These are phyloP conservation scores for Sebastes trivittatus DNA, from an alignment of 2,797 vertebrate species.

Conservation along the genomic window DNA sequence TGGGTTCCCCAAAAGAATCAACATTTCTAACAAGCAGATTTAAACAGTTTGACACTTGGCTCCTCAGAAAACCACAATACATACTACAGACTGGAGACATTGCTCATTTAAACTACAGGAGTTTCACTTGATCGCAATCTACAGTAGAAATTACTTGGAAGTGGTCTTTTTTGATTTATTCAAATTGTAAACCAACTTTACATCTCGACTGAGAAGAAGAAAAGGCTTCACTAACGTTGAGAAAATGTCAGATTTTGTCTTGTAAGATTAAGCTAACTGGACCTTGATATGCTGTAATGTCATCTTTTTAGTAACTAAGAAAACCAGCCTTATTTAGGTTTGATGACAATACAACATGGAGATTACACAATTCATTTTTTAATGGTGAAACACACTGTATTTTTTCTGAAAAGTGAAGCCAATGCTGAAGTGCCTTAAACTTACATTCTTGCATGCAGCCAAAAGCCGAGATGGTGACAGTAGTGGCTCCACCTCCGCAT, in stretches of 20 bases:
- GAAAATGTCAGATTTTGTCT: neutral
- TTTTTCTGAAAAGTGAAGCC: too few species aligned
- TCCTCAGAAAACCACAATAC: neutral
- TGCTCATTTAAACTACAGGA: neutral
- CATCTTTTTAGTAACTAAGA: neutral
- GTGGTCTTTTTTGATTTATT: neutral
- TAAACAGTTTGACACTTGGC: neutral
- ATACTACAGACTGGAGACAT: neutral
- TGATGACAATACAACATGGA: neutral
- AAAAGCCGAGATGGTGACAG: too few species aligned
- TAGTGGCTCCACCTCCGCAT: neutral
- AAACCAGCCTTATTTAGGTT: neutral
- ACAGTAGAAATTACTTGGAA: neutral
- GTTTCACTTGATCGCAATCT: neutral
- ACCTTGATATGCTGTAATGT: neutral
- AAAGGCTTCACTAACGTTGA: neutral
- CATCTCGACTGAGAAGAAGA: neutral
- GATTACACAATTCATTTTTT: neutral
- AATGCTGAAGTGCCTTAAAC: too few species aligned
- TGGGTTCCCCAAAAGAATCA: neutral
- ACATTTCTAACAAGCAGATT: neutral
- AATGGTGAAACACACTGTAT: neutral
- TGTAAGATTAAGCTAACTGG: neutral
- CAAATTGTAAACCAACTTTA: neutral
- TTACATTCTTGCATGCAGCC: too few species aligned